phyloP scores from a whole-genome alignment of 1,140 invertebrate species.

The Drosophila burlai region DNA sequence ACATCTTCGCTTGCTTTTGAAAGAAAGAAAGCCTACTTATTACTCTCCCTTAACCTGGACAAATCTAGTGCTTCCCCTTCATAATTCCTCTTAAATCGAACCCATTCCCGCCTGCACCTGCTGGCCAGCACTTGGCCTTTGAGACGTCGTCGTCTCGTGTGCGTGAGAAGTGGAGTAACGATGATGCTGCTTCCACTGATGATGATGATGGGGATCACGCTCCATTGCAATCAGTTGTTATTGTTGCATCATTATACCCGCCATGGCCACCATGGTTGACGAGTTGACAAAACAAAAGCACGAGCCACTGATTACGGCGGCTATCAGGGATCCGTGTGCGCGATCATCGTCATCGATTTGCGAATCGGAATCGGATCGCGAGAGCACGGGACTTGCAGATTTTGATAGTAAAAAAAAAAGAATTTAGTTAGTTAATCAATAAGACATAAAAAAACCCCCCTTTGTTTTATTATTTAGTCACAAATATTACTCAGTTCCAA shows the following conservation, averaged over 20 bases:
- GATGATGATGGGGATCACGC: conserved; percentile 27
- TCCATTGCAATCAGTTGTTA: conserved; percentile 68
- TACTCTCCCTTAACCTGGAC: background rate
- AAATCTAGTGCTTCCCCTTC: background rate
- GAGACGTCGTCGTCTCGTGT: conserved; percentile 21
- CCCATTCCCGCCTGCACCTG: conserved; percentile 6
- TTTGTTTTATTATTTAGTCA: conserved; percentile 5
- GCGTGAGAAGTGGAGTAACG: conserved; percentile 41
- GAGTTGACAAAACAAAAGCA: conserved; percentile 40
- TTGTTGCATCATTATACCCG: conserved; percentile 71
- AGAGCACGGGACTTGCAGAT: conserved; percentile 31
- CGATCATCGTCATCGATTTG: conserved; percentile 46
- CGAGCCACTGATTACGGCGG: conserved; percentile 22
- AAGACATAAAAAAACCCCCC: background rate
- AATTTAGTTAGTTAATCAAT: background rate
- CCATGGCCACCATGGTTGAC: conserved; percentile 50
- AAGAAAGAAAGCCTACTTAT: background rate
- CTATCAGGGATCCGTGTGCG: conserved; percentile 5
- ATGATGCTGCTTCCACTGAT: conserved; percentile 1
- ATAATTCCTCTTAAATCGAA: background rate
- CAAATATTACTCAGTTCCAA: background rate
- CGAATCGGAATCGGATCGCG: conserved; percentile 29
- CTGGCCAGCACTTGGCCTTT: conserved; percentile 3
- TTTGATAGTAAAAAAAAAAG: background rate
- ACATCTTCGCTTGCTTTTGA: background rate